Evolutionary conservation across 35 echinoderm and acorn worm species (phyloP).

Genomic region (Apostichopus californicus): DNA sequence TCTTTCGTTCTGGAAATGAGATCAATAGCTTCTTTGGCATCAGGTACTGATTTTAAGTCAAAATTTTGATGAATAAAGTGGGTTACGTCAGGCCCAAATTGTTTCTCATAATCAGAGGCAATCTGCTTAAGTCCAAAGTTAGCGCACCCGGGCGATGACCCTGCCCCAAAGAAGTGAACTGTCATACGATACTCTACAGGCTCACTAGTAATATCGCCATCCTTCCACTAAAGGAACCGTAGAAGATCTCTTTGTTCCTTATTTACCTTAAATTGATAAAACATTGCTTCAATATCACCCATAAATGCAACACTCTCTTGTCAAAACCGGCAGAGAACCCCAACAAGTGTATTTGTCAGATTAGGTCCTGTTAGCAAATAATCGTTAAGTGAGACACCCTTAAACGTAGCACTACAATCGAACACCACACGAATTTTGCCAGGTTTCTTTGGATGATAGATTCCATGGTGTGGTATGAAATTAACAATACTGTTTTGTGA

Average conservation of each 20-base stretch:
- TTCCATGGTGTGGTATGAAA: slow-evolving; percentile 80
- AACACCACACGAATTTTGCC: slow-evolving; percentile 71
- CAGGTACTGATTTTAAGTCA: slow-evolving; percentile 56
- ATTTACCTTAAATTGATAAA: slow-evolving; percentile 60
- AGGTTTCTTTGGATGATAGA: slow-evolving; percentile 73
- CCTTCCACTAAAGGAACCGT: slow-evolving; percentile 70
- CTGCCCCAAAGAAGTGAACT: slow-evolving; percentile 61
- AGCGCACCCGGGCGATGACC: slow-evolving; percentile 58
- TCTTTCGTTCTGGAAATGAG: slow-evolving; percentile 31
- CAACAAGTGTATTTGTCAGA: slow-evolving; percentile 63
- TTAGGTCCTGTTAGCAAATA: slow-evolving; percentile 68
- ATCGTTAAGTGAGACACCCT: slow-evolving; percentile 65
- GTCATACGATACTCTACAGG: neutral
- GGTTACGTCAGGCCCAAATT: slow-evolving; percentile 49
- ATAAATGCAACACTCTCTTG: slow-evolving; percentile 63
- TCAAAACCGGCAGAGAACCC: slow-evolving; percentile 60
- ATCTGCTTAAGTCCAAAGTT: slow-evolving; percentile 65
- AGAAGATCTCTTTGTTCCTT: slow-evolving; percentile 51
- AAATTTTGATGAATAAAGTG: slow-evolving; percentile 57
- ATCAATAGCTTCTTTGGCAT: slow-evolving; percentile 38
- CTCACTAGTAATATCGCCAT: slow-evolving; percentile 40
- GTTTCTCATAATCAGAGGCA: slow-evolving; percentile 33
- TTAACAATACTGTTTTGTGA: slow-evolving; percentile 6
- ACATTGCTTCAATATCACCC: slow-evolving; percentile 70
- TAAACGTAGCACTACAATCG: slow-evolving; percentile 57